phyloP scores from a whole-genome alignment of 2,888 invertebrate genomes.

The Pristionchus entomophagus region DNA sequence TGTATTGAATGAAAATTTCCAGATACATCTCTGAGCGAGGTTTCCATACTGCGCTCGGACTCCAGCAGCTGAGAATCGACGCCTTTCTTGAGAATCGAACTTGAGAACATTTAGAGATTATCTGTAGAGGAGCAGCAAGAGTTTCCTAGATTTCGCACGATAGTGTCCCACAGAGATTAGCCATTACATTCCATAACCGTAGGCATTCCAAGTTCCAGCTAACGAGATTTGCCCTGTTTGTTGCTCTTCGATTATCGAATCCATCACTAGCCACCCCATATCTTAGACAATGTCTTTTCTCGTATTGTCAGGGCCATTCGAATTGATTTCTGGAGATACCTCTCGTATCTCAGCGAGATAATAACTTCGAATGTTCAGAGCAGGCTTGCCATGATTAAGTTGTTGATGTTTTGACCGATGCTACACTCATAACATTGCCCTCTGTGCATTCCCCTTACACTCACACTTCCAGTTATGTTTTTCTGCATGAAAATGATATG shows the following conservation, averaged over 20 bases:
- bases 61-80: background rate
- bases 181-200: too few species aligned
- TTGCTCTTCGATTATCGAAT: background rate
- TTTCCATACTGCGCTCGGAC: background rate
- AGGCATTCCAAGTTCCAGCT: too few species aligned
- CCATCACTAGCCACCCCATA: background rate
- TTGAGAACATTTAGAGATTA: too few species aligned
- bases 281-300: background rate
- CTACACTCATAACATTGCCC: too few species aligned
- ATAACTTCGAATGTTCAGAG: background rate
- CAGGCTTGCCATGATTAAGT: background rate
- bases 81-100: too few species aligned
- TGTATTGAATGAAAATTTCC: background rate
- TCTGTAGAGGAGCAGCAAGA: too few species aligned
- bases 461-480: background rate
- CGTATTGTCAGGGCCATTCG: background rate
- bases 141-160: too few species aligned
- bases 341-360: background rate
- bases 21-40: slow-evolving; percentile 10
- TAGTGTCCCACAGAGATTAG: too few species aligned
- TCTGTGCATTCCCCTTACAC: background rate
- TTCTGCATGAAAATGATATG: too few species aligned
- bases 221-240: background rate
- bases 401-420: background rate
- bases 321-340: background rate